Conservation (phyloP, 2,888 invertebrate genomes). For the Nephrocerus scutellatus region DNA sequence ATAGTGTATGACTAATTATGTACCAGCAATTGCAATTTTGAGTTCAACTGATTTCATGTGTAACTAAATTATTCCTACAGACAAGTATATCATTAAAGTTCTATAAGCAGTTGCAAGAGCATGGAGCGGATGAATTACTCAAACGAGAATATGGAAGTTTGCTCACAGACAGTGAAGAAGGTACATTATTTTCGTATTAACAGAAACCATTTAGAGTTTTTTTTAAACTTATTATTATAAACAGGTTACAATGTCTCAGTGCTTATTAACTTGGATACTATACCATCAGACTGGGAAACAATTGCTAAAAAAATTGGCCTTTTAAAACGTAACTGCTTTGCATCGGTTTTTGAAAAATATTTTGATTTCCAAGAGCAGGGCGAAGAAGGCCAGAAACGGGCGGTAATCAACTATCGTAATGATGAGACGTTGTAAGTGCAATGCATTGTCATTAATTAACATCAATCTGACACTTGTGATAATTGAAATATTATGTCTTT, state of each 20-base stretch:
- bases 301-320: slow-evolving; percentile 88
- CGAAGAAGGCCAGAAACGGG: slow-evolving; percentile 82
- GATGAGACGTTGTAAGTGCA: slow-evolving; percentile 93
- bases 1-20: background rate
- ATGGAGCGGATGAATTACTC: slow-evolving; percentile 95
- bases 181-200: slow-evolving; percentile 47
- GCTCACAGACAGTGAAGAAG: slow-evolving; percentile 78
- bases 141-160: slow-evolving; percentile 86
- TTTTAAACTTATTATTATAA: slow-evolving; percentile 20
- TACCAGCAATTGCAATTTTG: slow-evolving; percentile 5
- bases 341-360: slow-evolving; percentile 98
- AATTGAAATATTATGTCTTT: slow-evolving; percentile 27
- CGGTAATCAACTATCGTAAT: slow-evolving; percentile 96
- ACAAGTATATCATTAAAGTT: slow-evolving; percentile 98
- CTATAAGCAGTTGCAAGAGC: slow-evolving; percentile 95
- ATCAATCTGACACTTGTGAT: too few relatives aligned
- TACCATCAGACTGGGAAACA: slow-evolving; percentile 84
- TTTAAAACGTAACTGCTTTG: slow-evolving; percentile 96
- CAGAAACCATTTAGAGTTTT: slow-evolving; percentile 1
- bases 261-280: slow-evolving; percentile 83
- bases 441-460: background rate
- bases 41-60: background rate
- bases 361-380: slow-evolving; percentile 95
- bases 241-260: slow-evolving; percentile 91
- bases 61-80: slow-evolving; percentile 51